A percentile compares a stretch with the other conserved stretches of the same genome.
Evolutionary conservation across 1,140 invertebrate species (phyloP).

Genomic region (Ceratosolen solmsi): DNA sequence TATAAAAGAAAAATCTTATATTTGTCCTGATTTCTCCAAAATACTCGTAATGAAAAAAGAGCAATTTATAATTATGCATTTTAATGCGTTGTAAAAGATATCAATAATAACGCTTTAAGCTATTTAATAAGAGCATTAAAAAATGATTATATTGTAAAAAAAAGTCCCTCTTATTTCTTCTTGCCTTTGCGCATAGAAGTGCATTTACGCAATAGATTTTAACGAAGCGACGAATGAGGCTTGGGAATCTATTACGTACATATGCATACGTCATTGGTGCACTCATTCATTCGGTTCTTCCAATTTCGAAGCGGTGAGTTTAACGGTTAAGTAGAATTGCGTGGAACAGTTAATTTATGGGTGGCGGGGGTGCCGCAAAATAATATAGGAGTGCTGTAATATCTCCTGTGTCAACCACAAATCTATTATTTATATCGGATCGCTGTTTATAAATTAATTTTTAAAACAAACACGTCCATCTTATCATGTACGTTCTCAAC

Average conservation of each 20-base stretch:
- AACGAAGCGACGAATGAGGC: slow-evolving; percentile 7
- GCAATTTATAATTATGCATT: no score
- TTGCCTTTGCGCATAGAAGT: not conserved
- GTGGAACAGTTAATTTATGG: not conserved
- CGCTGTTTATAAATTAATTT: no score
- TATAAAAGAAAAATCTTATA: no score
- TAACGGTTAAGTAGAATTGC: not conserved
- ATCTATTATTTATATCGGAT: not conserved
- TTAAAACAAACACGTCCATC: no score
- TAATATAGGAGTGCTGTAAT: not conserved
- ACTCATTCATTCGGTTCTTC: not conserved
- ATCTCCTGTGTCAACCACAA: not conserved
- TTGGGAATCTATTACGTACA: not conserved
- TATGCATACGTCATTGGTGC: not conserved
- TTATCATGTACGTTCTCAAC: no score
- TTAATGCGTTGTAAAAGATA: no score
- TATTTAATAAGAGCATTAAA: not conserved
- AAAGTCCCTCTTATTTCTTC: not conserved
- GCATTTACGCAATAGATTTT: not conserved
- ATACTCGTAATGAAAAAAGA: no score
- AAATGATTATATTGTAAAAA: not conserved
- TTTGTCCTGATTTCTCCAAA: no score
- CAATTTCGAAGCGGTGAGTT: not conserved
- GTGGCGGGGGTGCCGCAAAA: no score
- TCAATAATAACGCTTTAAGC: no score